phyloP scores from a whole-genome alignment of 2,797 vertebrate species.

The Sebastes dallii region DNA sequence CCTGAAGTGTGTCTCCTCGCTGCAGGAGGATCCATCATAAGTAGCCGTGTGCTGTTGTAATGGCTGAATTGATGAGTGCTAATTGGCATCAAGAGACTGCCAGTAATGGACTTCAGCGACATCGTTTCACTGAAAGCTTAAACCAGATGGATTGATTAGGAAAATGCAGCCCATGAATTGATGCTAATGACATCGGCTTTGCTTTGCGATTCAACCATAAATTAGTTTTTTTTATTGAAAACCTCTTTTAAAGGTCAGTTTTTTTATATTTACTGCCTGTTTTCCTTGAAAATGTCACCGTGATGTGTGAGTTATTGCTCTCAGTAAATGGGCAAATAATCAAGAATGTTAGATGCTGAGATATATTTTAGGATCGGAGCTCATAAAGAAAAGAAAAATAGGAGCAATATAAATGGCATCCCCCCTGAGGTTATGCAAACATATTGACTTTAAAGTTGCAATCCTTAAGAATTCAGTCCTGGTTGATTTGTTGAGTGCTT shows the following conservation, averaged over 20 bases:
- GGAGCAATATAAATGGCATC: neutral
- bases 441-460: neutral
- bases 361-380: neutral
- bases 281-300: neutral
- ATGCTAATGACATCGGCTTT: neutral
- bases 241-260: conserved; percentile 12
- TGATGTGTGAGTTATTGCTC: neutral
- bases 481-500: neutral
- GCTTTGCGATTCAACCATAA: neutral
- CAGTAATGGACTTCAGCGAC: conserved; percentile 29
- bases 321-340: neutral
- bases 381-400: neutral
- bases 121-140: neutral
- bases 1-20: conserved; percentile 9
- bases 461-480: neutral
- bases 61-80: conserved; percentile 43
- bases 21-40: conserved; percentile 54
- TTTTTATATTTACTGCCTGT: neutral
- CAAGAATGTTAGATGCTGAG: neutral
- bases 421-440: neutral
- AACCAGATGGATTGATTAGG: conserved; percentile 28
- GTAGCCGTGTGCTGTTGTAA: conserved; percentile 24
- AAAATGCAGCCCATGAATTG: neutral
- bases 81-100: conserved; percentile 51
- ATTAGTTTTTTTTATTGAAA: neutral